Percentiles rank a stretch among this genome's conserved stretches.
Conservation (phyloP, 1,140 invertebrate species). For the Trachymyrmex cornetzi region DNA sequence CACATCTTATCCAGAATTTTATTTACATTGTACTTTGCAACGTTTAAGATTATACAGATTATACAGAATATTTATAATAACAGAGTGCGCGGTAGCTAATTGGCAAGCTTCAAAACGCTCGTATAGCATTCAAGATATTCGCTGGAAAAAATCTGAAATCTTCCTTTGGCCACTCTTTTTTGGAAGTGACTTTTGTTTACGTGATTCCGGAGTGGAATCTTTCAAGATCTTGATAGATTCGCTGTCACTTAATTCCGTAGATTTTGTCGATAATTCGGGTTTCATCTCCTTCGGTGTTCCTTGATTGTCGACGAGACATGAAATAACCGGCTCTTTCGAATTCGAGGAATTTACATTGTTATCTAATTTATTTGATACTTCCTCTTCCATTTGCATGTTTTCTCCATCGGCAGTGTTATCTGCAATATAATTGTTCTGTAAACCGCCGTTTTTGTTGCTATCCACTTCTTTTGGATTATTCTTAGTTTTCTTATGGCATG, state of each 20-base stretch:
- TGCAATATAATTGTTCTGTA: constrained; percentile 37
- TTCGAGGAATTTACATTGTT: constrained; percentile 35
- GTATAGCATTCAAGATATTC: constrained; percentile 58
- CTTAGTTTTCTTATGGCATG: neutral
- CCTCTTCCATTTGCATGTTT: constrained; percentile 61
- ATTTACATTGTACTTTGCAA: constrained; percentile 37
- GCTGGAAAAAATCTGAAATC: constrained; percentile 79
- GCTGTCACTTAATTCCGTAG: neutral
- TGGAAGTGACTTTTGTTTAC: constrained; percentile 3
- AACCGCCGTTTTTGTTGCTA: constrained; percentile 18
- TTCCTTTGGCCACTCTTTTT: constrained; percentile 75
- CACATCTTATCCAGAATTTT: constrained; percentile 16
- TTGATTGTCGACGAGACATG: constrained; percentile 25
- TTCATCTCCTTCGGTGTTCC: constrained; percentile 42
- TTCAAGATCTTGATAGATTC: constrained; percentile 30
- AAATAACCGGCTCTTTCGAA: constrained; percentile 42
- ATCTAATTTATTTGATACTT: neutral
- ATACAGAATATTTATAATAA: constrained; percentile 57
- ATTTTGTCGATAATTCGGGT: neutral
- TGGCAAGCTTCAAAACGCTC: neutral
- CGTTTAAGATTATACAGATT: neutral
- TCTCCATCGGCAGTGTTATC: constrained; percentile 7
- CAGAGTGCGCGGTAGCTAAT: constrained; percentile 23
- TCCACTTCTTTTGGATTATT: constrained; percentile 30
- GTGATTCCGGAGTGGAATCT: neutral